phyloP scores from a whole-genome alignment of 2,113 vertebrate genomes.

The Morone chrysops region DNA sequence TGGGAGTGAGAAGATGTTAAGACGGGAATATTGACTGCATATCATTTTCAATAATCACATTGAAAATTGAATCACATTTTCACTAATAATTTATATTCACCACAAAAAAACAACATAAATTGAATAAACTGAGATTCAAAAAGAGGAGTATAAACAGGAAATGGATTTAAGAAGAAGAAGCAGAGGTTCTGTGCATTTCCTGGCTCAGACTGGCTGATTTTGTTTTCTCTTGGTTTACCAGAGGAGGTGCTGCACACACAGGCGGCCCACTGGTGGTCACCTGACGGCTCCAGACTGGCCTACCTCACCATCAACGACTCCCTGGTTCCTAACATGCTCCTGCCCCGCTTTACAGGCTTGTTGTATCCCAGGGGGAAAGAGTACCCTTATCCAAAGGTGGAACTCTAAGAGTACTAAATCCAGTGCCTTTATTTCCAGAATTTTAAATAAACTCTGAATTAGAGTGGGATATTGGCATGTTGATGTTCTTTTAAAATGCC shows the following conservation, averaged over 20 bases:
- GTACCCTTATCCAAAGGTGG: constrained; percentile 95
- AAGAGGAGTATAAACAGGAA: neutral
- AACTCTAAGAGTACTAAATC: neutral
- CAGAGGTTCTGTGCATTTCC: too few relatives aligned
- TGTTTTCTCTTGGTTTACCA: constrained; percentile 67
- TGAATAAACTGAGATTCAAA: neutral
- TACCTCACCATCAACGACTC: constrained; percentile 94
- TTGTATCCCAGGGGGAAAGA: constrained; percentile 90
- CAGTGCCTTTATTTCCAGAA: neutral
- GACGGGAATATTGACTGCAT: too few relatives aligned
- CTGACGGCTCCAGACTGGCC: constrained; percentile 91
- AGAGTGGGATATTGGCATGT: neutral
- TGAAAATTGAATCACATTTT: too few relatives aligned
- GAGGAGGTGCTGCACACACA: constrained; percentile 91
- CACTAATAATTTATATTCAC: neutral
- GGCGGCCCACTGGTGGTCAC: constrained; percentile 94
- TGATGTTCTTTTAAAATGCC: neutral
- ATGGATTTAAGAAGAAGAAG: neutral
- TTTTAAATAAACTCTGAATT: neutral
- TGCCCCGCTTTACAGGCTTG: constrained; percentile 90
- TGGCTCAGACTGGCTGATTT: neutral
- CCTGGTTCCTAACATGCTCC: constrained; percentile 90
- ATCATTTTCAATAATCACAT: neutral
- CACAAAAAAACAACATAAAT: neutral
- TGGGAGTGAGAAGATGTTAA: too few relatives aligned